Percentiles rank a stretch among this genome's conserved stretches.
phyloP scores from a whole-genome alignment of 2,113 vertebrate species.

The Pomatostomus ruficeps region DNA sequence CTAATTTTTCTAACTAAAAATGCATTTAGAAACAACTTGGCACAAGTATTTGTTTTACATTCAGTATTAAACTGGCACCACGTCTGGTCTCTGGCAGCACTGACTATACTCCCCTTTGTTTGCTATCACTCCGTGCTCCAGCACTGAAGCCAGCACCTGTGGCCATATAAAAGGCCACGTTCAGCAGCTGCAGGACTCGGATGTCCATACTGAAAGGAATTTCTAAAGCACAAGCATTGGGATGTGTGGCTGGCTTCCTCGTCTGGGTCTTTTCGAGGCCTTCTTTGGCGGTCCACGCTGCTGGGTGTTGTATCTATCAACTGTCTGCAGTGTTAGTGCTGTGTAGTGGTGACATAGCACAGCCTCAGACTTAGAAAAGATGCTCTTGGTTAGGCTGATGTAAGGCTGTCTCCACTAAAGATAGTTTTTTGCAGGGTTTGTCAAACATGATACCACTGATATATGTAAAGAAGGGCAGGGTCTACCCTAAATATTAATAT shows the following conservation, averaged over 20 bases:
- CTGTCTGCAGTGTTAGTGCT: slow-evolving; percentile 23
- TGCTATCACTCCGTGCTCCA: slow-evolving; percentile 36
- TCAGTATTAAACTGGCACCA: slow-evolving; percentile 71
- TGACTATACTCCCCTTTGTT: slow-evolving; percentile 71
- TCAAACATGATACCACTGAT: background rate
- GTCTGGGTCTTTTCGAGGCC: slow-evolving; percentile 53
- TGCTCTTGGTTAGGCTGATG: background rate
- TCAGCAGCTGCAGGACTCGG: slow-evolving; percentile 73
- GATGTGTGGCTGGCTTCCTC: slow-evolving; percentile 58
- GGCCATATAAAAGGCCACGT: slow-evolving; percentile 68
- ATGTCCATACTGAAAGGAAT: slow-evolving; percentile 66
- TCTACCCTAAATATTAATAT: background rate
- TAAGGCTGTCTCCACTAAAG: background rate
- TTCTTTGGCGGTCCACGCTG: background rate
- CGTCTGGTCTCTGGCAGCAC: slow-evolving; percentile 67
- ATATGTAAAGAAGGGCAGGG: background rate
- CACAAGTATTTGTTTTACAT: slow-evolving; percentile 68
- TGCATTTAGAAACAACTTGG: slow-evolving; percentile 68
- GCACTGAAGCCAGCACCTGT: slow-evolving; percentile 73
- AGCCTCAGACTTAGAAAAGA: background rate
- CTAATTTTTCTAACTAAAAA: slow-evolving; percentile 74
- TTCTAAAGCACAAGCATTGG: slow-evolving; percentile 71
- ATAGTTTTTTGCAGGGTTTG: background rate
- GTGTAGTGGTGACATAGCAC: background rate
- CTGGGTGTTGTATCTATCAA: background rate